These are phyloP conservation scores for Paramormyrops hopkinsi DNA, from an alignment of 2,797 vertebrate genomes.

Conservation along the genomic window DNA sequence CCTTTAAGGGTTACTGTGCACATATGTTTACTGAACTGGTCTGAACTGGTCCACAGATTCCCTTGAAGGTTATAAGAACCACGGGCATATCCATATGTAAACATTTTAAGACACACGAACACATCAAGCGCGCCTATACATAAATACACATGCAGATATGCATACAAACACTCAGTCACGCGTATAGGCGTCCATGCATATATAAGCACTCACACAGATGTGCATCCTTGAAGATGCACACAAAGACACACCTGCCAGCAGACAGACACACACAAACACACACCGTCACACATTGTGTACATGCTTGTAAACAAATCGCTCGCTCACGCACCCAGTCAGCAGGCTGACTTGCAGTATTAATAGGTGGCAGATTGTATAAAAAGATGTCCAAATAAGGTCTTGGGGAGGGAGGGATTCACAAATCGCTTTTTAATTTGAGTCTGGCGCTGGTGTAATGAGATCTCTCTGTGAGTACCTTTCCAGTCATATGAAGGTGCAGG, in stretches of 20 bases:
- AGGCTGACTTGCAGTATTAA: neutral
- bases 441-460: constrained; percentile 32
- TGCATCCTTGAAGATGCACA: neutral
- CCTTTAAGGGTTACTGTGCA: neutral
- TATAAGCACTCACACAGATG: neutral
- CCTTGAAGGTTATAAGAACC: neutral
- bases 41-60: neutral
- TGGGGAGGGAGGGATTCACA: neutral
- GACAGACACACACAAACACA: neutral
- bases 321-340: neutral
- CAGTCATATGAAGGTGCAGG: neutral
- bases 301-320: neutral
- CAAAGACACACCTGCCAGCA: neutral
- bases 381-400: neutral
- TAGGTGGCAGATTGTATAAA: neutral
- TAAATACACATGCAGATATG: neutral
- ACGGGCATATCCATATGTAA: neutral
- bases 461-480: constrained; percentile 11
- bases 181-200: neutral
- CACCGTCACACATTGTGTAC: neutral
- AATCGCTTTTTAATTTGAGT: constrained; percentile 40
- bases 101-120: neutral
- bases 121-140: neutral
- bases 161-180: neutral
- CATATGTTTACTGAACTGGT: neutral